Base-by-base conservation (phyloP, 2,797 vertebrate genomes). In the Falco biarmicus region DNA sequence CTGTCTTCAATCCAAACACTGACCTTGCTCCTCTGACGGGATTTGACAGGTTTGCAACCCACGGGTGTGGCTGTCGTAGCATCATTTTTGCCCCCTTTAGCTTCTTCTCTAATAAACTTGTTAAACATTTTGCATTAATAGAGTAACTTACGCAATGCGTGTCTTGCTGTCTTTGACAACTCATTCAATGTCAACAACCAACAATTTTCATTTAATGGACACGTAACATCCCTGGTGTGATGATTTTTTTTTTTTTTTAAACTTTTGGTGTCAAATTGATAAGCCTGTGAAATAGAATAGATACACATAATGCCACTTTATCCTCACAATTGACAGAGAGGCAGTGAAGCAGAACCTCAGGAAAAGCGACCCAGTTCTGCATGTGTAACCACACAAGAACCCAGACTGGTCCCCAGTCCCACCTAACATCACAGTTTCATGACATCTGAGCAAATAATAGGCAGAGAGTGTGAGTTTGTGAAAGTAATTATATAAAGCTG, bases 401-500 rank as follows among this genome's bases (percentile, higher is more conserved):
- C 63, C 19, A 20, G 83, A 68, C 91, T 43, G 92, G 96, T 96
- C 96, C 74, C 74, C 57, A 14, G 82, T 87, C 83, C 93, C 34
- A 80, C 74, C 87, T 95, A 54, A 96, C 54, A 31, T 89, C 21
- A 28, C 93, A 86, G 91, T 90, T 96, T 92, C 53, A 6, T 79
- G 95, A 96, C 95, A 97, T 97, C 93, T 94, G 93, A 96, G 95
- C 95, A 97, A 96, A 96, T 82, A 89, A 92, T 96, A 95, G 96
- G 91, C 96, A 89, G 96, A 95, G 93, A 91, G 68, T 48, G 68
- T 76, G 95, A 96, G 96, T 96, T 97, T 96, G 97, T 93, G 93
- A 97, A 97, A 97, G 97, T 97, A 97, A 96, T 98, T 98, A 97
- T 94, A 96, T 82, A 84, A 96, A 96, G 95, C 97, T 97, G 96